Evolutionary conservation across 2,888 invertebrate genomes (phyloP).

Genomic region (Athetis lepigone): DNA sequence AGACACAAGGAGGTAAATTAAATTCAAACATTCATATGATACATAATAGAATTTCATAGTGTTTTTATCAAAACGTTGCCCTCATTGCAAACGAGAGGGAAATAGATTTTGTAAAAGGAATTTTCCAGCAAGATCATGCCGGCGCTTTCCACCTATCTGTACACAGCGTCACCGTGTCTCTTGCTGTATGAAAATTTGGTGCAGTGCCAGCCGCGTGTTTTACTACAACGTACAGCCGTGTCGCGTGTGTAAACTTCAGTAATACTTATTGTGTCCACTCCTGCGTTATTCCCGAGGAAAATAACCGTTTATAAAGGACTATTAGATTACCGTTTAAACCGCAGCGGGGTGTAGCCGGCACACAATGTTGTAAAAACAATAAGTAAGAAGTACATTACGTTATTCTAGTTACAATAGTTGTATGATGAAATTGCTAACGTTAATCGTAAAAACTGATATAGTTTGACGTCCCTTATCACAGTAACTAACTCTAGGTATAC

Average conservation of each 20-base stretch:
- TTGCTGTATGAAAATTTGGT: background rate
- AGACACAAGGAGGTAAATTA: slow-evolving; percentile 29
- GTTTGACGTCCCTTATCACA: slow-evolving; percentile 47
- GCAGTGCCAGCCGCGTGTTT: background rate
- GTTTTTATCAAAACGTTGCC: slow-evolving; percentile 28
- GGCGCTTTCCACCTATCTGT: slow-evolving; percentile 19
- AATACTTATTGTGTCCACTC: background rate
- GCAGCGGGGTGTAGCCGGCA: background rate
- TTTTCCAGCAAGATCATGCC: slow-evolving; percentile 27
- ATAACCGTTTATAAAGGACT: background rate
- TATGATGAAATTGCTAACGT: slow-evolving; percentile 37
- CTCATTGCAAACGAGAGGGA: background rate
- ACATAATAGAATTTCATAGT: slow-evolving; percentile 40
- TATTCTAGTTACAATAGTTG: slow-evolving; percentile 14
- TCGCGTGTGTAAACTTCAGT: slow-evolving; percentile 1
- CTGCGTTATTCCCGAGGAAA: background rate
- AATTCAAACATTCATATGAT: slow-evolving; percentile 44
- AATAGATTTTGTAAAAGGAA: slow-evolving; percentile 22
- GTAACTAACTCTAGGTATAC: slow-evolving; percentile 35
- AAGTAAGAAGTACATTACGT: background rate
- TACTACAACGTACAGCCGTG: background rate
- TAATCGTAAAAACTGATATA: slow-evolving; percentile 53
- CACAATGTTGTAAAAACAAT: slow-evolving; percentile 8
- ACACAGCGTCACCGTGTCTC: slow-evolving; percentile 1
- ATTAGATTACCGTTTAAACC: slow-evolving; percentile 1